Evolutionary conservation across 2,888 invertebrate species (phyloP).

Genomic region (Eurytoma adleriae): DNA sequence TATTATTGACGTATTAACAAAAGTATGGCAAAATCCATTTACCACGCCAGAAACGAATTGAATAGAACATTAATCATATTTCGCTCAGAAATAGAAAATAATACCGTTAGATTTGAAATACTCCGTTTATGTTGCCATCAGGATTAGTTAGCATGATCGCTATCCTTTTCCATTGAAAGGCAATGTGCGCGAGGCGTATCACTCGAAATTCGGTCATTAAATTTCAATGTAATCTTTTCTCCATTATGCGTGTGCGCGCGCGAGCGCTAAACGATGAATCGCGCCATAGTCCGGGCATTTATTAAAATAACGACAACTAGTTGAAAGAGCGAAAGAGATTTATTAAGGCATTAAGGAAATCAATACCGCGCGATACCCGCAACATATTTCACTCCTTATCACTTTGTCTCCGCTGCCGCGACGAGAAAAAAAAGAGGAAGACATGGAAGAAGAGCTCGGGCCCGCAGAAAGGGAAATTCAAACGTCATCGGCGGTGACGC

Average conservation of each 20-base stretch:
- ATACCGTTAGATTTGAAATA: too few species aligned
- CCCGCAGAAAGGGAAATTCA: slow-evolving; percentile 43
- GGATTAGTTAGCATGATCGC: slow-evolving; percentile 32
- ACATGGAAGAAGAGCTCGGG: background rate
- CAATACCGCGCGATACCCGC: slow-evolving; percentile 27
- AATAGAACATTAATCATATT: too few species aligned
- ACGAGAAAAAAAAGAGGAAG: background rate
- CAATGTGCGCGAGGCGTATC: background rate
- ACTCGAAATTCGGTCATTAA: slow-evolving; percentile 26
- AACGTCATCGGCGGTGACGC: slow-evolving; percentile 55
- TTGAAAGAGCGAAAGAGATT: slow-evolving; percentile 39
- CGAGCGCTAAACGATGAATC: slow-evolving; percentile 13
- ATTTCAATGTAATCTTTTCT: slow-evolving; percentile 47
- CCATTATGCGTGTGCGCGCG: slow-evolving; percentile 14
- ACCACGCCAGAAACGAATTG: too few species aligned
- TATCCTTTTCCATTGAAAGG: slow-evolving; percentile 23
- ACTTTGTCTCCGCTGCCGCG: slow-evolving; percentile 29
- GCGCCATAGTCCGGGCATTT: slow-evolving; percentile 41
- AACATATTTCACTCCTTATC: slow-evolving; percentile 49
- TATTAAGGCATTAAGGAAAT: slow-evolving; percentile 49
- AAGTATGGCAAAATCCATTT: too few species aligned
- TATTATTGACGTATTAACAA: too few species aligned
- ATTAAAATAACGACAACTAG: slow-evolving; percentile 50
- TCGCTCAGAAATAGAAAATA: too few species aligned
- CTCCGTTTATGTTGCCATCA: background rate